Evolutionary conservation across 2,888 invertebrate species (phyloP), one percentile per base, ranked within the genome.

Genomic region (Hyalella azteca): DNA sequence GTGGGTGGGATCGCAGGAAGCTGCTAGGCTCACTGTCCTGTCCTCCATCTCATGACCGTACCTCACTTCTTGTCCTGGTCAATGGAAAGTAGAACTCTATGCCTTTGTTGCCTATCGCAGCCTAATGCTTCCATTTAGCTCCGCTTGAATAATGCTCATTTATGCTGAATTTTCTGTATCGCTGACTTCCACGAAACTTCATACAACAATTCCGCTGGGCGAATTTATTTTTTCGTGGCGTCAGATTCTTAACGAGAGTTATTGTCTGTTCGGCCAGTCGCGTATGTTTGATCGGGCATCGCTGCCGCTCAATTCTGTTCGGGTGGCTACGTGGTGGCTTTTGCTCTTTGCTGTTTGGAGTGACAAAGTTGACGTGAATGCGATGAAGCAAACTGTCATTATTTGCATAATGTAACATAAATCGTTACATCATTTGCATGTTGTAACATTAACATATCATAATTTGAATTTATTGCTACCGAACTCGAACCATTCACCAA

Each of bases 61-160:
- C 54, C 29, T 54, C 29, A 54, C 54, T 22, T 54, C 54, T 26
- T 54, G 54, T 54, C 54, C 22, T 29, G 54, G 54, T 26, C 26
- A 54, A 54, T 11, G 54, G 54, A 54, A 13, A 4, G 26, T 29
- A 13, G 54, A 54, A 29, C 54, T 54, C 54, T 15, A 26, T 54
- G 54, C 54, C 54, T 26, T 54, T 54, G 54, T 54, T 22, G 54
- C 26, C 54, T 54, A 54, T 26, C 26, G 22, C 54, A 54, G 26
- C 54, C 54, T 54, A 54, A 54, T 54, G 54, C 26, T 22, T 54
- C 29, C 54, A 26, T 54, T 54, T 54, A 29, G 54, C 54, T 54
- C 29, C 26, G 26, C 54, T 29, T 54, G 54, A 54, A 54, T 54
- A 54, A 54, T 54, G 54, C 54, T 54, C 54, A 54, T 54, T 54